Evolutionary conservation across 2,113 vertebrate genomes (phyloP).

Genomic region (Anguilla rostrata): DNA sequence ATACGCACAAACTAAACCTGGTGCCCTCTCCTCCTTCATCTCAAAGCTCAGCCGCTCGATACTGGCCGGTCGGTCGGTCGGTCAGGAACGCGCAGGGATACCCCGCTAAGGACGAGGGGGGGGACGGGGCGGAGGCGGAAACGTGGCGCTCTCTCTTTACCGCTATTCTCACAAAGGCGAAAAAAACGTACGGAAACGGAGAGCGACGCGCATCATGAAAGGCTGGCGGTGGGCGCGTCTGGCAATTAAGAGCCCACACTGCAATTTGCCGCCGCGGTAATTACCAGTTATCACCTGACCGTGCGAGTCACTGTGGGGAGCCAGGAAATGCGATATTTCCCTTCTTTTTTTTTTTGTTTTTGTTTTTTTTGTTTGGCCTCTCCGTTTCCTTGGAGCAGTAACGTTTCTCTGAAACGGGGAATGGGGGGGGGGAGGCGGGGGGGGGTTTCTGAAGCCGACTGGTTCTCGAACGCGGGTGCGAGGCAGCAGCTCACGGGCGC

Average conservation of each 20-base stretch:
- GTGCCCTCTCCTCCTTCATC: not conserved
- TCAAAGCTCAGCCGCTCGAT: not conserved
- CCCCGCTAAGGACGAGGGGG: not conserved
- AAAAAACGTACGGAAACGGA: not conserved
- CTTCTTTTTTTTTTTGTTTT: not conserved
- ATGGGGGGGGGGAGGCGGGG: no score
- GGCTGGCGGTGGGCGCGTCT: not conserved
- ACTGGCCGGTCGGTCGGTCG: not conserved
- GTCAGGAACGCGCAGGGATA: not conserved
- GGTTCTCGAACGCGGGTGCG: constrained; percentile 11
- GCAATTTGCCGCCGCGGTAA: not conserved
- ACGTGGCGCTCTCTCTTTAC: not conserved
- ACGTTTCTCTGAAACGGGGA: not conserved
- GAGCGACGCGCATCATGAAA: not conserved
- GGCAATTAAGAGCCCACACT: not conserved
- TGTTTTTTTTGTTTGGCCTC: not conserved
- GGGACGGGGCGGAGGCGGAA: not conserved
- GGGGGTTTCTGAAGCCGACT: not conserved
- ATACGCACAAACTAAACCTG: not conserved
- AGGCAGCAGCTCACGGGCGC: constrained; percentile 47
- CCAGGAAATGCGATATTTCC: not conserved
- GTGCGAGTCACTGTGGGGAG: not conserved
- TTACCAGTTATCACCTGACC: not conserved
- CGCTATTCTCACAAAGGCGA: not conserved
- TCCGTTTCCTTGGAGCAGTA: not conserved